A percentile compares a stretch with the other conserved stretches of the same genome.
Conservation (phyloP, 2,888 invertebrate species). For the Neocrepidodera transversa region DNA sequence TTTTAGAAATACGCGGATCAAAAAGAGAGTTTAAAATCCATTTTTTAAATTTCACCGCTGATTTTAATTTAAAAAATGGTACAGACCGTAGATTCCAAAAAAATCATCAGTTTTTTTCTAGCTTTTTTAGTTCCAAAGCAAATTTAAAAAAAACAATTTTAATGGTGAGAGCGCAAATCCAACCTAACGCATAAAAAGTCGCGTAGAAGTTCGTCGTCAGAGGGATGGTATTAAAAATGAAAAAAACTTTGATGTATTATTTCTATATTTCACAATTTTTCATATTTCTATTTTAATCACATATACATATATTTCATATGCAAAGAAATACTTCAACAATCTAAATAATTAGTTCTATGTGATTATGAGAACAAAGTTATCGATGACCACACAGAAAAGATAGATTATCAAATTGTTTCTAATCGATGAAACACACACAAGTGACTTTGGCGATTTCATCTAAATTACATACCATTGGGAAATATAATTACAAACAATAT, state of each 20-base stretch:
- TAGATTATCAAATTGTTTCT: conserved; percentile 37
- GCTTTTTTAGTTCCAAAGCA: no score
- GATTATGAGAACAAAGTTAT: conserved; percentile 21
- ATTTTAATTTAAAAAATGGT: no score
- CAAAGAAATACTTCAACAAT: conserved; percentile 40
- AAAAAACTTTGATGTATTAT: conserved; percentile 53
- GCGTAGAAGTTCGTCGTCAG: no score
- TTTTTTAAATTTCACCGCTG: no score
- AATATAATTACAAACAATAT: conserved; percentile 56
- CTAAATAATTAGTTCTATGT: conserved; percentile 29
- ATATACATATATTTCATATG: conserved; percentile 56
- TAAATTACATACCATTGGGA: conserved; percentile 49
- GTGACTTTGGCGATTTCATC: conserved; percentile 43
- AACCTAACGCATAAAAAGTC: no score
- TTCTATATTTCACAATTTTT: conserved; percentile 59
- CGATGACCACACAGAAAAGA: conserved; percentile 19
- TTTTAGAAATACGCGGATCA: no score
- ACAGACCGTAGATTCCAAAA: no score
- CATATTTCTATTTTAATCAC: conserved; percentile 57
- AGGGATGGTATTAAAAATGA: conserved; percentile 18
- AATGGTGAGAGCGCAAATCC: no score
- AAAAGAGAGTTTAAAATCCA: no score
- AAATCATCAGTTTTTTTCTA: no score
- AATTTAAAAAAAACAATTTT: no score
- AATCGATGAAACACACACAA: conserved; percentile 45